Percentiles rank a stretch among this genome's conserved stretches.
phyloP scores from a whole-genome alignment of 2,888 invertebrate genomes.

The Diadromus collaris region DNA sequence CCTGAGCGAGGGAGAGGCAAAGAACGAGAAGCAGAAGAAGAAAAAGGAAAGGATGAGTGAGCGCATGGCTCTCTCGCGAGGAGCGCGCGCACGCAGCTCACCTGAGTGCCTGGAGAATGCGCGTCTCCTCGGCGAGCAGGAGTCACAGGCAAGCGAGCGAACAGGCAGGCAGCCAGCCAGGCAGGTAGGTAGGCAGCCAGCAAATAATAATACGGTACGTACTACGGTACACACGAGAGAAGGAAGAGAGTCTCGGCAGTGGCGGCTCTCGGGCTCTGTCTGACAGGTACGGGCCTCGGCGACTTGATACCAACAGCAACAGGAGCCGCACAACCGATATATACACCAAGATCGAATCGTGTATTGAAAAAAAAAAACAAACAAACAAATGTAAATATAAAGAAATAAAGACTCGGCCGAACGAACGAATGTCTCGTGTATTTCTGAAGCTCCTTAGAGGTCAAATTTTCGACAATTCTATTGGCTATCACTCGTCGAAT shows the following conservation, averaged over 20 bases:
- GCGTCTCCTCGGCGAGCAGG: constrained; percentile 57
- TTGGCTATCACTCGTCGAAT: neutral
- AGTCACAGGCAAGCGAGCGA: constrained; percentile 44
- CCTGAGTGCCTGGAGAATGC: constrained; percentile 63
- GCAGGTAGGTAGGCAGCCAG: constrained; percentile 39
- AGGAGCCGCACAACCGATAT: constrained; percentile 14
- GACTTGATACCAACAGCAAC: constrained; percentile 50
- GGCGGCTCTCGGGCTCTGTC: constrained; percentile 53
- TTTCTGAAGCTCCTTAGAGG: neutral
- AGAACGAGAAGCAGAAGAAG: constrained; percentile 24
- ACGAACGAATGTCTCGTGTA: neutral
- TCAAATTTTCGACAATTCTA: neutral
- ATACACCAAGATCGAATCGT: constrained; percentile 6
- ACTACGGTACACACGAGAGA: constrained; percentile 65
- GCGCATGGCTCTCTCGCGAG: constrained; percentile 50
- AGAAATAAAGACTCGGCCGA: neutral
- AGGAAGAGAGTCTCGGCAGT: constrained; percentile 55
- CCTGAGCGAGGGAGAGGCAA: constrained; percentile 19
- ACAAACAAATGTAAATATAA: neutral
- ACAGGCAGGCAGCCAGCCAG: constrained; percentile 28
- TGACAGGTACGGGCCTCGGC: constrained; percentile 51
- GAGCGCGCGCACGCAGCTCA: constrained; percentile 63
- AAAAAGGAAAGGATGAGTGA: constrained; percentile 48
- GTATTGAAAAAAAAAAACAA: neutral
- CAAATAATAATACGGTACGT: constrained; percentile 66